Evolutionary conservation across 2,113 vertebrate genomes (phyloP).

Genomic region (zebrafish (Danio rerio)): DNA sequence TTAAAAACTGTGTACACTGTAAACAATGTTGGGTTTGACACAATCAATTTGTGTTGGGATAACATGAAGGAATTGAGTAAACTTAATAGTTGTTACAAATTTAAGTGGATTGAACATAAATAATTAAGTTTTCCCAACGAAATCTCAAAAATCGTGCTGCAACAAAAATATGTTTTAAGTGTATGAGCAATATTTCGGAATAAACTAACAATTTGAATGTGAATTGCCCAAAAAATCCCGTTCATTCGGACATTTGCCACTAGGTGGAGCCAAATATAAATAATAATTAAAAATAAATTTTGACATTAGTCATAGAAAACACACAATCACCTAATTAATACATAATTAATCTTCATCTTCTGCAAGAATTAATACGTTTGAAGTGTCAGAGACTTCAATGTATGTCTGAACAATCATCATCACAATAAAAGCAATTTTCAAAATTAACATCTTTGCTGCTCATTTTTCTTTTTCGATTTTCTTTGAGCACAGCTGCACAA

Average conservation of each 20-base stretch:
- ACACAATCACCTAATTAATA: neutral
- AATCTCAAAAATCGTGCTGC: too few species aligned
- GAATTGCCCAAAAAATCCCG: neutral
- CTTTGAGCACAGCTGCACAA: too few species aligned
- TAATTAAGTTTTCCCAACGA: too few species aligned
- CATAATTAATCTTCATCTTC: neutral
- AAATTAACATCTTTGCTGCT: neutral
- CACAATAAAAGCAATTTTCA: neutral
- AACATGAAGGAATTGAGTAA: too few species aligned
- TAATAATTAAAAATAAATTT: neutral
- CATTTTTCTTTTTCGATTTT: too few species aligned
- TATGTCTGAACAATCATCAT: neutral
- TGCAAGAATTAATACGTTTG: too few species aligned
- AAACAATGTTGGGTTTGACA: too few species aligned
- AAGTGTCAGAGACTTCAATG: neutral
- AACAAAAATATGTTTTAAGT: too few species aligned
- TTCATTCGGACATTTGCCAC: slow-evolving; percentile 27
- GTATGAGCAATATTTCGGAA: neutral
- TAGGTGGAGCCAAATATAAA: slow-evolving; percentile 48
- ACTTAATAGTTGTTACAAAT: too few species aligned
- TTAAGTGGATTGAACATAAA: too few species aligned
- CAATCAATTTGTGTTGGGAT: too few species aligned
- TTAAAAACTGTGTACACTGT: too few species aligned
- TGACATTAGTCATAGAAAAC: neutral
- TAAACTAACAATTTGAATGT: neutral